Evolutionary conservation across 92 coral and sea anemone genomes (phyloP).

Genomic region (Porites cylindrica): DNA sequence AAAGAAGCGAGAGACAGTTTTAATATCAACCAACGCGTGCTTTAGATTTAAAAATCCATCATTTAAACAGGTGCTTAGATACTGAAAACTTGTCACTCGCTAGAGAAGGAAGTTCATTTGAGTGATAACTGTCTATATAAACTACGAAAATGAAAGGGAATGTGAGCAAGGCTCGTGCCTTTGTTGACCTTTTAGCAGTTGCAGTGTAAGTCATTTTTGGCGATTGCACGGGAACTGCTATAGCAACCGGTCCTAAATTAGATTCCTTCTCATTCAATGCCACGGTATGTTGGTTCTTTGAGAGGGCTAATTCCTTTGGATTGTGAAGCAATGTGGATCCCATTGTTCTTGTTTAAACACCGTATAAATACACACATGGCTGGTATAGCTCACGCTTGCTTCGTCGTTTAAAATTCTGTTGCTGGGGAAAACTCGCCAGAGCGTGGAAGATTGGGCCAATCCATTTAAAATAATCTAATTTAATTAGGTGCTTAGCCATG

Average conservation of each 20-base stretch:
- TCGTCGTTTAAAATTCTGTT: constrained; percentile 9
- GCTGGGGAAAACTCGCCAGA: constrained; percentile 28
- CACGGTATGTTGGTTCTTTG: constrained; percentile 20
- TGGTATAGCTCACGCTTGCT: neutral
- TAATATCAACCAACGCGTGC: neutral
- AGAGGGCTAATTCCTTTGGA: constrained; percentile 23
- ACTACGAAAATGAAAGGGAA: neutral
- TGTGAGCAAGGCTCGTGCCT: constrained; percentile 1
- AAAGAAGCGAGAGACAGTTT: neutral
- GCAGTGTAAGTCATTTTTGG: constrained; percentile 30
- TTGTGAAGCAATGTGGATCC: constrained; percentile 28
- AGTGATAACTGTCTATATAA: neutral
- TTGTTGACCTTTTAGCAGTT: constrained; percentile 25
- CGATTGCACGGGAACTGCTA: constrained; percentile 49
- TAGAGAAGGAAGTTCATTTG: neutral
- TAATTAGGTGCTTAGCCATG: constrained; percentile 24
- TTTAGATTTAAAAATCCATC: neutral
- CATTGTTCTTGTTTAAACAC: constrained; percentile 51
- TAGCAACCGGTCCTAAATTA: constrained; percentile 55
- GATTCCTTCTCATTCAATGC: constrained; percentile 29
- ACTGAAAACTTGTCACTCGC: neutral
- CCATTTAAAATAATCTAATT: constrained; percentile 32
- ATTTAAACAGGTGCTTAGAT: constrained; percentile 28
- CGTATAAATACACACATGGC: constrained; percentile 49
- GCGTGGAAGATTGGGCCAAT: constrained; percentile 14